These are phyloP conservation scores for Etheostoma spectabile DNA, from an alignment of 2,113 vertebrate species.

Conservation along the genomic window DNA sequence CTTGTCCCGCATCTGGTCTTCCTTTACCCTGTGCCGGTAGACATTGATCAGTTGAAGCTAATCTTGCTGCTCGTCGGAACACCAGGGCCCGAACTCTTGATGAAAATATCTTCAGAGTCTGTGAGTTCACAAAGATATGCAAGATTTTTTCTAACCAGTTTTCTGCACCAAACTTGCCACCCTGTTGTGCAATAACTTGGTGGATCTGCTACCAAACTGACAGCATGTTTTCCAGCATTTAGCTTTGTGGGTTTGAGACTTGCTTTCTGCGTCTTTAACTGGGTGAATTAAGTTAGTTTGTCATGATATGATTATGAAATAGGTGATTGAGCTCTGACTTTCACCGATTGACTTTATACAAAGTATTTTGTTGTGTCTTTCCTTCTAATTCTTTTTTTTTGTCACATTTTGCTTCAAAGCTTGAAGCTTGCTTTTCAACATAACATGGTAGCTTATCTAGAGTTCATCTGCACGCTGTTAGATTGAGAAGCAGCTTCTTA, in stretches of 20 bases:
- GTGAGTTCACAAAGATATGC: slow-evolving; percentile 91
- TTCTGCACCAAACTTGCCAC: slow-evolving; percentile 26
- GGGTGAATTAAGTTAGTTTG: slow-evolving; percentile 23
- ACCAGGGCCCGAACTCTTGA: slow-evolving; percentile 97
- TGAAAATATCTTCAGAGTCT: slow-evolving; percentile 99
- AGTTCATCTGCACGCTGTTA: slow-evolving; percentile 15
- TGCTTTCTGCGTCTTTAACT: slow-evolving; percentile 29
- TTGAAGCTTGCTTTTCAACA: slow-evolving; percentile 43
- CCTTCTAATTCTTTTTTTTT: slow-evolving; percentile 15
- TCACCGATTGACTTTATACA: slow-evolving; percentile 26
- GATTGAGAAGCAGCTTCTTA: slow-evolving; percentile 65
- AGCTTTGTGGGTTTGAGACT: slow-evolving; percentile 36
- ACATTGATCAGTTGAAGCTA: slow-evolving; percentile 99
- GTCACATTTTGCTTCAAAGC: slow-evolving; percentile 46
- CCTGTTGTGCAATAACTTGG: slow-evolving; percentile 36
- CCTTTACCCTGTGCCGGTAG: slow-evolving; percentile 96
- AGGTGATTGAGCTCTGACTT: slow-evolving; percentile 34
- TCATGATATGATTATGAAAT: slow-evolving; percentile 24
- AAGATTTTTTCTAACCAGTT: slow-evolving; percentile 69
- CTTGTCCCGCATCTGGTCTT: slow-evolving; percentile 83
- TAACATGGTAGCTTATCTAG: slow-evolving; percentile 25
- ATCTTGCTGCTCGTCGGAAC: slow-evolving; percentile 99
- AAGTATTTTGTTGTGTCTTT: slow-evolving; percentile 30
- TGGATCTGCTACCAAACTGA: slow-evolving; percentile 44
- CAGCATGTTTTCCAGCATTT: slow-evolving; percentile 68